A percentile compares a stretch with the other conserved stretches of the same genome.
Conservation (phyloP, 1,140 invertebrate species). For the Tetramorium simillimum region DNA sequence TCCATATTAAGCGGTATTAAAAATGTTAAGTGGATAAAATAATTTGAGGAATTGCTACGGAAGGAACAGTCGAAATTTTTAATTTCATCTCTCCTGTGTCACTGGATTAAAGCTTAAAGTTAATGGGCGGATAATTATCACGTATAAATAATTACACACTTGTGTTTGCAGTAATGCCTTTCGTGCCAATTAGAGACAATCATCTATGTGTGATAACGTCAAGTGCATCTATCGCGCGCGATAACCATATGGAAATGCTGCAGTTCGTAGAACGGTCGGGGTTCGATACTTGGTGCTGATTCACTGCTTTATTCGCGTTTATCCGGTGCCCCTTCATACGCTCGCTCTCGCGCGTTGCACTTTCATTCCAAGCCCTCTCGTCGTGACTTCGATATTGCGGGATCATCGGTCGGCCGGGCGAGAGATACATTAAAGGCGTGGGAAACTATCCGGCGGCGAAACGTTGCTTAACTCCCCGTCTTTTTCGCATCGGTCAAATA, state of each 20-base stretch:
- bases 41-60: neutral
- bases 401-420: slow-evolving; percentile 44
- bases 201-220: neutral
- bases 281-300: slow-evolving; percentile 32
- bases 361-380: slow-evolving; percentile 50
- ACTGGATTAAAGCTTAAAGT: neutral
- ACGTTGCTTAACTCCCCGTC: slow-evolving; percentile 26
- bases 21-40: neutral
- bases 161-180: neutral
- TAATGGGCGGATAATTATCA: neutral
- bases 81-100: neutral
- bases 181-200: neutral
- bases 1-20: neutral
- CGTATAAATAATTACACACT: neutral
- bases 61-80: neutral
- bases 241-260: slow-evolving; percentile 36
- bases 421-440: slow-evolving; percentile 46
- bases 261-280: slow-evolving; percentile 10
- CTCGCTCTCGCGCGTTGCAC: slow-evolving; percentile 30
- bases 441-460: slow-evolving; percentile 37
- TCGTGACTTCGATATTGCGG: slow-evolving; percentile 61
- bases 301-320: slow-evolving; percentile 56
- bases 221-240: neutral
- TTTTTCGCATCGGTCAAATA: slow-evolving; percentile 29
- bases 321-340: slow-evolving; percentile 43